Evolutionary conservation across 1,140 invertebrate species (phyloP).

Genomic region (Papilio polyxenes): DNA sequence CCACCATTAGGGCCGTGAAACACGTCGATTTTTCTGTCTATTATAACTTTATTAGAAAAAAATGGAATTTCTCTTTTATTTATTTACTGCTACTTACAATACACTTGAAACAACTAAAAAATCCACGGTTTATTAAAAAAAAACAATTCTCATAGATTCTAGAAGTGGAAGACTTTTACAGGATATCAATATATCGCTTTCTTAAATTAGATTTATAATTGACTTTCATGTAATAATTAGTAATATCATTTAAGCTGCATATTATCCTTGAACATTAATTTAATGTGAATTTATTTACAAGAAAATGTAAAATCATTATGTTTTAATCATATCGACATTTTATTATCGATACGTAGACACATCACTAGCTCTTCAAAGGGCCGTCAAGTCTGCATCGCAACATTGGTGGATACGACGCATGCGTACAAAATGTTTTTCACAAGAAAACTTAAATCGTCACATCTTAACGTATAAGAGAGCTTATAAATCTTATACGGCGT

Average conservation of each 20-base stretch:
- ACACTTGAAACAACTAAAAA: background rate
- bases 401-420: constrained; percentile 65
- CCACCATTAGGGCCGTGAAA: constrained; percentile 60
- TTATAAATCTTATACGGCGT: constrained; percentile 59
- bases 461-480: constrained; percentile 53
- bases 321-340: constrained; percentile 30
- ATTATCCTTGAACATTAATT: background rate
- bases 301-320: background rate
- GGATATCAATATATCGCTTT: background rate
- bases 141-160: background rate
- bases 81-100: background rate
- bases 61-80: background rate
- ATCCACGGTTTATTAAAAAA: background rate
- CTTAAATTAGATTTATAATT: background rate
- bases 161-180: background rate
- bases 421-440: constrained; percentile 69
- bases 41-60: constrained; percentile 51
- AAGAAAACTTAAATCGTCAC: constrained; percentile 65
- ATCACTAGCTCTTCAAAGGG: constrained; percentile 46
- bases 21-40: constrained; percentile 51
- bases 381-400: constrained; percentile 53
- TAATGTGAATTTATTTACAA: background rate
- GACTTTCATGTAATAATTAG: background rate
- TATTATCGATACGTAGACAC: constrained; percentile 45
- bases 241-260: background rate